Base-by-base conservation (phyloP, 2,113 vertebrate species). In the Paratilapia polleni region DNA sequence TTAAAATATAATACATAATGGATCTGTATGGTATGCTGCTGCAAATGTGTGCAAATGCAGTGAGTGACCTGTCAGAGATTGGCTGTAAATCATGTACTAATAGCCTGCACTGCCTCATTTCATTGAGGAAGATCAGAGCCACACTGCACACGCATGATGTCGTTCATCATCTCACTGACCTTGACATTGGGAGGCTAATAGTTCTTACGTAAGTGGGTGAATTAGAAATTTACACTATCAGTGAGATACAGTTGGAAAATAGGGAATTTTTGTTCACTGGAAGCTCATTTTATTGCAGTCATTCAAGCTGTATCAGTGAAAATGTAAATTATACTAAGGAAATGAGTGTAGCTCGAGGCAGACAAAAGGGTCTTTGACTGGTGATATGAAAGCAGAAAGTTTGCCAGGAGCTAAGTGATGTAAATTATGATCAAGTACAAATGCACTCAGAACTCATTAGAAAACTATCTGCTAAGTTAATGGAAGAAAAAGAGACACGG, bases 81-180 rank as follows among this genome's bases (percentile, higher is more conserved):
- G 61, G 28, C 34, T 64, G 14, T n/a, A 82, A 91, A 88, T 82
- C 75, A 63, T 38, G 1, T 36, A 41, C 43, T 82, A 87, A 91
- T 59, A 78, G 64, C 68, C 78, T 79, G 12, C 52, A 31, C 61
- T 76, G 84, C 49, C 31, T 87, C 75, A 70, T 87, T 87, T 77
- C 70, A 81, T 24, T 85, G 66, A 89, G 81, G 78, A 80, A 86
- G 70, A 88, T 86, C 66, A 78, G 62, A 80, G 61, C 15, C 20
- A 60, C 22, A 61, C 61, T 2, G 4, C 19, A 15, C 66, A 64
- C n/a, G n/a, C n/a, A n/a, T n/a, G n/a, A n/a, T n/a, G 77, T 77
- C 80, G 66, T 86, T 91, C 84, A 83, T 89, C 78, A 78, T 87
- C 75, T 82, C 28, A 36, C 54, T 80, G 80, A 90, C 85, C 89